Percentiles rank a stretch among this genome's conserved stretches.
Evolutionary conservation across 2,888 invertebrate species (phyloP).

Genomic region (Aspidiotus destructor): DNA sequence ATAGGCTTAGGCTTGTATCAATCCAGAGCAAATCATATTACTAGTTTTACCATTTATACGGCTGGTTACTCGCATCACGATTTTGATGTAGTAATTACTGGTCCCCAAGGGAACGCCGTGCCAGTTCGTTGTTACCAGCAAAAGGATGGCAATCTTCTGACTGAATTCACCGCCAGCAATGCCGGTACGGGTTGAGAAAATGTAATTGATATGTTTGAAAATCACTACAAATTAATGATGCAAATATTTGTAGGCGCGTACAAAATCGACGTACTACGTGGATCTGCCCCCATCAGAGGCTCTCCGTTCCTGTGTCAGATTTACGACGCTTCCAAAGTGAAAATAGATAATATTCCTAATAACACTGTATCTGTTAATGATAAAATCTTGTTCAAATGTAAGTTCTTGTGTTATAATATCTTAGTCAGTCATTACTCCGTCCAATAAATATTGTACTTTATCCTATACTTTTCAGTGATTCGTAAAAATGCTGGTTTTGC

Average conservation of each 20-base stretch:
- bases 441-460: no score
- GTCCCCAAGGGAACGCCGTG: slow-evolving; percentile 66
- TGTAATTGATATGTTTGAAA: not conserved
- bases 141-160: slow-evolving; percentile 86
- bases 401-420: slow-evolving; percentile 39
- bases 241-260: slow-evolving; percentile 43
- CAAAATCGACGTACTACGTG: slow-evolving; percentile 73
- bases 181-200: slow-evolving; percentile 46
- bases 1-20: slow-evolving; percentile 77
- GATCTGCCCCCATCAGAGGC: slow-evolving; percentile 79
- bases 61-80: slow-evolving; percentile 73
- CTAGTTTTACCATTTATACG: slow-evolving; percentile 81
- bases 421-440: not conserved
- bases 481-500: slow-evolving; percentile 73
- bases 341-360: slow-evolving; percentile 56
- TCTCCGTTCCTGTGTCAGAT: slow-evolving; percentile 91
- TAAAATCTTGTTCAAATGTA: slow-evolving; percentile 69
- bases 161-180: slow-evolving; percentile 80
- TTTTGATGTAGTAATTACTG: slow-evolving; percentile 82
- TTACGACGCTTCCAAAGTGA: slow-evolving; percentile 75
- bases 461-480: slow-evolving; percentile 50
- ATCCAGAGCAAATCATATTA: slow-evolving; percentile 68
- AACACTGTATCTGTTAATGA: slow-evolving; percentile 65
- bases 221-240: no score
- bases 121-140: slow-evolving; percentile 92